Conservation (phyloP, 2,888 invertebrate species). For the Limnephilus marmoratus region DNA sequence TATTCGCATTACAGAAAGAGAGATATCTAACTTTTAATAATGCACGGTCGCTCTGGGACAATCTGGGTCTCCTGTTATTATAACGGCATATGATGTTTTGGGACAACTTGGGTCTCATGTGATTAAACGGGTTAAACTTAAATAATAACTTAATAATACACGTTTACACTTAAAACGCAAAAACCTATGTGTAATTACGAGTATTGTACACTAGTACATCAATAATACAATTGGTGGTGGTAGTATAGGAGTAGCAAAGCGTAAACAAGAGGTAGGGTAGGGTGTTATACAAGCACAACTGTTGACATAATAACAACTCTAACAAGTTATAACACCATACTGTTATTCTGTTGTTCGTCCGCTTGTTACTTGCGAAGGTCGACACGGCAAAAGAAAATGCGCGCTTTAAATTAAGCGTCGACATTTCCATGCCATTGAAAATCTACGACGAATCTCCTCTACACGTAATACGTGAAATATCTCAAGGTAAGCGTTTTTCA, state of each 20-base stretch:
- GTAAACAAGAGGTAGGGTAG: neutral
- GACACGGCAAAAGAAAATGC: neutral
- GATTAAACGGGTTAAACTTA: too few relatives aligned
- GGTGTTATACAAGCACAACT: neutral
- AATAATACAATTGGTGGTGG: neutral
- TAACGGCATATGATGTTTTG: too few relatives aligned
- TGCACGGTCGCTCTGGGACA: too few relatives aligned
- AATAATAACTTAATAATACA: too few relatives aligned
- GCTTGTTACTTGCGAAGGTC: conserved; percentile 24
- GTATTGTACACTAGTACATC: neutral
- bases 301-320: conserved; percentile 12
- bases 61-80: too few relatives aligned
- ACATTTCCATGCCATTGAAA: neutral
- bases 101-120: too few relatives aligned
- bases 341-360: conserved; percentile 21
- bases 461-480: neutral
- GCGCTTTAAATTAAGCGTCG: neutral
- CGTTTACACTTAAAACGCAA: too few relatives aligned
- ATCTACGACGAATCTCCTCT: neutral
- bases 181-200: too few relatives aligned
- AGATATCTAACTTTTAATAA: too few relatives aligned
- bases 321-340: neutral
- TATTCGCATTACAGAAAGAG: too few relatives aligned
- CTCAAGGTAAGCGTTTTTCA: neutral
- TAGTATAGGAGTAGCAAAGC: neutral